Base-by-base conservation (phyloP, 2,797 vertebrate species). In the Coluber constrictor region DNA sequence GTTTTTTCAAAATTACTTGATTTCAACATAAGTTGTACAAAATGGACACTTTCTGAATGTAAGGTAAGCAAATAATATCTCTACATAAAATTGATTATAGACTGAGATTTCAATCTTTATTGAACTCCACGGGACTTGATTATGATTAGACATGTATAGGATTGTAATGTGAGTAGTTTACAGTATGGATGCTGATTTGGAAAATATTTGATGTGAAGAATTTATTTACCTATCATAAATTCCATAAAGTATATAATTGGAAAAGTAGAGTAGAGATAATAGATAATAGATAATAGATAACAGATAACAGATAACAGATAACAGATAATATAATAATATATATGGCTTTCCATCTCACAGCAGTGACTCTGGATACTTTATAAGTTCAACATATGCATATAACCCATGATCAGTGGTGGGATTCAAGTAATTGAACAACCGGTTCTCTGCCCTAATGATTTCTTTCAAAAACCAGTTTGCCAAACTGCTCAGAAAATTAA, bases 1-100 rank as follows among this genome's bases (percentile, higher is more conserved):
- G 70, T 43, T 66, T 92, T 86, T 90, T 66, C 66, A 95, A 47
- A n/a, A 91, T 95, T 93, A 60, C 94, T 93, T 79, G 20, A 54
- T 79, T 88, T 91, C 59, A 57, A 51, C 16, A 25, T 90, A 92
- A 32, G 10, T 56, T 47, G 47, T 27, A 59, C 2, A 18, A 20
- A 66, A 54, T 51, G 51, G 43, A 54, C 16, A 20, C n/a, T 79
- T 27, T 7, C 11, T 61, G 55, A 25, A 20, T 3, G 6, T 55
- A 11, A 0, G n/a, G 57, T 18, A 57, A 23, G 27, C 29, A 88
- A 90, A 88, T 59, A 32, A 88, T 91, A 83, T 43, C 55, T 61
- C 27, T 70, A 43, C 54, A 87, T 60, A 18, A 56, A 70, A 54
- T 9, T 47, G 59, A 88, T 70, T 56, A 15, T 83, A 29, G 55